Evolutionary conservation across 1,140 invertebrate species (phyloP), one percentile per base, ranked within the genome.

Genomic region (Teleogryllus occipitalis): DNA sequence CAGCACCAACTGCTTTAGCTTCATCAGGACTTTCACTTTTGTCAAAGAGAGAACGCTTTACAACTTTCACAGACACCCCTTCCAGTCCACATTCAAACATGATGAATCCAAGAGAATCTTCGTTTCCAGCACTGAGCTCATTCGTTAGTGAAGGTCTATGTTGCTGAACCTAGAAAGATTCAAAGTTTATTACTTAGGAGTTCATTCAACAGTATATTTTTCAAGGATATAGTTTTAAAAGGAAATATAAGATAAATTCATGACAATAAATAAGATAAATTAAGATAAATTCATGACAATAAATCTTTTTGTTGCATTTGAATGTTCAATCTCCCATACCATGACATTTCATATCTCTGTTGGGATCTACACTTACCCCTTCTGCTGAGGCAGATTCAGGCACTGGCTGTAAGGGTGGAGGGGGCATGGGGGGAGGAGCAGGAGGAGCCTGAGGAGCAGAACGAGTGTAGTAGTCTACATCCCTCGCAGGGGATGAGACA

Each of bases 71-170:
- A 54, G 92, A 92, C 14, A 97, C 91, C 21, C 96, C 95, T 88
- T 99, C 97, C 5, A 98, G 86, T 0, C 97, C 97, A 86, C 95
- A 96, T 86, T 98, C 97, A 85, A 97, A 98, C 96, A 98, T 98
- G 77, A 98, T 98, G 84, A 96, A 98, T 39, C 97, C 97, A 75
- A 96, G 89, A 82, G 93, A 92, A 81, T 93, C 93, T 81, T 93
- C 90, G 10, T 83, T 82, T 75, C 54, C 54, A 2, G 54, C 10
- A 65, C 54, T 65, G 2, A 65, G 18, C 0, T 65, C 54, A 65
- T 18, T 14, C 3, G 54, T 18, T 14, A 65, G 54, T 10, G 54
- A 65, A 14, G 46, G 21, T 47, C 21, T 75, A 21, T 10, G n/a
- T 21, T 22, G 46, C 6, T 75, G 21, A 27, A 75, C 74, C 10